These are phyloP conservation scores for Cynodonichthys magdalenae DNA, from an alignment of 2,797 vertebrate genomes.

Conservation along the genomic window DNA sequence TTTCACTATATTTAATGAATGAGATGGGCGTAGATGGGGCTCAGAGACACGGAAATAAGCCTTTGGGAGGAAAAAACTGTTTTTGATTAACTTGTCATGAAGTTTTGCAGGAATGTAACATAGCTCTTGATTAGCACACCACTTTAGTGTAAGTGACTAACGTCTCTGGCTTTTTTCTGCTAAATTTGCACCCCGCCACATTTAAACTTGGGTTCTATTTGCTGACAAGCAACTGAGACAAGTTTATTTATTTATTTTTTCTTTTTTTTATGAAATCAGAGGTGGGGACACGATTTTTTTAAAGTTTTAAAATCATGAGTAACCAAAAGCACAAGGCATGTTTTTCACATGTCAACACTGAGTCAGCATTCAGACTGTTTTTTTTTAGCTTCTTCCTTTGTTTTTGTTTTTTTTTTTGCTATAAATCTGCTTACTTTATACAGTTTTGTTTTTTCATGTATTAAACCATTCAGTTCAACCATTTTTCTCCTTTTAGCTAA, in stretches of 20 bases:
- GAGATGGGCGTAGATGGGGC: slow-evolving; percentile 6
- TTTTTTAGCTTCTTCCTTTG: too few relatives aligned
- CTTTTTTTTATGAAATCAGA: too few relatives aligned
- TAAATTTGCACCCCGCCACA: slow-evolving; percentile 5
- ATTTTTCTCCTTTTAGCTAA: too few relatives aligned
- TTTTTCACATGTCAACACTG: too few relatives aligned
- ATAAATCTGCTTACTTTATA: too few relatives aligned
- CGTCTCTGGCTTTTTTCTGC: background rate
- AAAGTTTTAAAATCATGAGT: too few relatives aligned
- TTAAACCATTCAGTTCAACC: too few relatives aligned
- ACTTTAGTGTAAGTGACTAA: slow-evolving; percentile 9
- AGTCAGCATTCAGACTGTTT: too few relatives aligned
- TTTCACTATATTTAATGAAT: slow-evolving; percentile 22
- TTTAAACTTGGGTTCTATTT: slow-evolving; percentile 10
- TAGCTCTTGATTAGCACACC: slow-evolving; percentile 54
- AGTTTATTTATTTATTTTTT: background rate
- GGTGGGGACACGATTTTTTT: too few relatives aligned
- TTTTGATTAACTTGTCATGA: slow-evolving; percentile 60
- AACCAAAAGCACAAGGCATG: too few relatives aligned
- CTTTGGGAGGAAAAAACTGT: slow-evolving; percentile 38
- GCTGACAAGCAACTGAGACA: background rate
- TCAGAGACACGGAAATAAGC: background rate
- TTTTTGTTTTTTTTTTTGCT: too few relatives aligned
- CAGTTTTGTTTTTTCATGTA: too few relatives aligned
- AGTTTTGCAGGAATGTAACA: slow-evolving; percentile 47